phyloP scores from a whole-genome alignment of 2,797 vertebrate genomes.

The Parauchenoglanis punctatus region DNA sequence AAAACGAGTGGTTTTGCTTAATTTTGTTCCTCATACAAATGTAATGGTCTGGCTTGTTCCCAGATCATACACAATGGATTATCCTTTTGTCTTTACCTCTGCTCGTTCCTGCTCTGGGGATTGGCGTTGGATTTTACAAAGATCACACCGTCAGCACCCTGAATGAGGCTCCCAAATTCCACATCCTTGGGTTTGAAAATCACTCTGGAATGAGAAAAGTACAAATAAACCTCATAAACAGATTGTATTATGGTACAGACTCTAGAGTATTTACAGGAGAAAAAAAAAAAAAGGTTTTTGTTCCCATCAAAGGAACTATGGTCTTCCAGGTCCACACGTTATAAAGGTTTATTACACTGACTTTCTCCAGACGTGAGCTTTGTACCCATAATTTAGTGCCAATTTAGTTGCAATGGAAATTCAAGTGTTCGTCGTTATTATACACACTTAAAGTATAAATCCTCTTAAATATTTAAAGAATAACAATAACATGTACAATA shows the following conservation, averaged over 20 bases:
- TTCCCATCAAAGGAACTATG: no score
- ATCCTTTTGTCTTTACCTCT: conserved; percentile 49
- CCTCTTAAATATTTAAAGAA: neutral
- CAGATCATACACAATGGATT: neutral
- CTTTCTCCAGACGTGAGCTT: neutral
- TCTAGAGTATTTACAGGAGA: neutral
- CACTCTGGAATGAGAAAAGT: conserved; percentile 43
- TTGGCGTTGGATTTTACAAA: conserved; percentile 60
- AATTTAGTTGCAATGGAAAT: neutral
- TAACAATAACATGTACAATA: neutral
- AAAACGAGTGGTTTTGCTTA: neutral
- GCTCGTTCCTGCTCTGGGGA: conserved; percentile 46
- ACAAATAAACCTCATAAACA: neutral
- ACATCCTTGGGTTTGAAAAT: conserved; percentile 53
- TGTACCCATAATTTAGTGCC: neutral
- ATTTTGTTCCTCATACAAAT: neutral
- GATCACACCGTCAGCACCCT: conserved; percentile 53
- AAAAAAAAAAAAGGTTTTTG: neutral
- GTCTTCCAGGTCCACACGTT: no score
- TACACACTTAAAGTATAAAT: neutral
- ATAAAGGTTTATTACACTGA: neutral
- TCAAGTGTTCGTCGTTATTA: neutral
- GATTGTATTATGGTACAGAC: neutral
- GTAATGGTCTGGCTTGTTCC: neutral
- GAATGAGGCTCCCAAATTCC: conserved; percentile 53